Percentiles rank a stretch among this genome's conserved stretches.
phyloP scores from a whole-genome alignment of 2,888 invertebrate species.

The Empis stercorea region DNA sequence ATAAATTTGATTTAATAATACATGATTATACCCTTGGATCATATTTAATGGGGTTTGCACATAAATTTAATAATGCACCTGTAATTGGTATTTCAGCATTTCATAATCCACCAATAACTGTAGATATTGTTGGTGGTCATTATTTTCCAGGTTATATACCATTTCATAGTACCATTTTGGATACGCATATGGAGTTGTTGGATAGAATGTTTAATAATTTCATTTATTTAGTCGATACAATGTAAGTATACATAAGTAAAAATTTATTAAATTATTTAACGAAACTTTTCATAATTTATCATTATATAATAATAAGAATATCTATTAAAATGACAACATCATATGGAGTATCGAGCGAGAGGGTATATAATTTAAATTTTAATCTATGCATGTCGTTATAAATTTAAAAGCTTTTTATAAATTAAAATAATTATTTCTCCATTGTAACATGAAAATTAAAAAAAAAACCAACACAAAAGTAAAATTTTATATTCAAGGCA shows the following conservation, averaged over 20 bases:
- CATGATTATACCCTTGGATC: slow-evolving; percentile 25
- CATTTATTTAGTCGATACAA: slow-evolving; percentile 15
- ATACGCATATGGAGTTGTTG: slow-evolving; percentile 19
- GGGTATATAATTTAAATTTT: no score
- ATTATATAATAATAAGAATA: no score
- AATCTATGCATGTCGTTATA: no score
- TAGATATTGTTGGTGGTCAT: slow-evolving; percentile 19
- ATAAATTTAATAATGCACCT: slow-evolving; percentile 26
- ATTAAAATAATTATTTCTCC: no score
- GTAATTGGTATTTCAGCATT: slow-evolving; percentile 22
- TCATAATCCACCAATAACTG: slow-evolving; percentile 16
- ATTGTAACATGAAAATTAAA: no score
- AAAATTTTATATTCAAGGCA: no score
- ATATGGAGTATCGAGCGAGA: no score
- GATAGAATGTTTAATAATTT: slow-evolving; percentile 19
- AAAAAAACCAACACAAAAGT: no score
- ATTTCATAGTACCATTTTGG: slow-evolving; percentile 11
- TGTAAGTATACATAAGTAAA: slow-evolving; percentile 11
- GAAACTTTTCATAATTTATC: no score
- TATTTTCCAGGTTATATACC: slow-evolving; percentile 21
- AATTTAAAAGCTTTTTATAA: no score
- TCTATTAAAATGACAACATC: no score
- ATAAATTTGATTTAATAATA: slow-evolving; percentile 27
- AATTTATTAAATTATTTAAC: no score
- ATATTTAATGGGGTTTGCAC: slow-evolving; percentile 23